phyloP scores from a whole-genome alignment of 2,888 invertebrate species.

The Girardia tigrina region DNA sequence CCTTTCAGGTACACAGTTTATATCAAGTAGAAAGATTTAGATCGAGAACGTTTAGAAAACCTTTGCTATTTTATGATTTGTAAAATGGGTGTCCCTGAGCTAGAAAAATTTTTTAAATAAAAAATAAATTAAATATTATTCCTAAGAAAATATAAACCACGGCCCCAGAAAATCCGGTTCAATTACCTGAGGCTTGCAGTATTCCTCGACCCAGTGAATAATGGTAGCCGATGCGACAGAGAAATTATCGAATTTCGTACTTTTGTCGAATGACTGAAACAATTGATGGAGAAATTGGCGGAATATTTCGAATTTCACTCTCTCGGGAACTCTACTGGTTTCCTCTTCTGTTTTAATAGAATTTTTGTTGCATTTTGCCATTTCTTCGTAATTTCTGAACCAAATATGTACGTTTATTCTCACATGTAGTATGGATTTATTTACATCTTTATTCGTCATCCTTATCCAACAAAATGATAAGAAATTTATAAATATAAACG shows the following conservation, averaged over 20 bases:
- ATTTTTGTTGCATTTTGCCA: slow-evolving; percentile 68
- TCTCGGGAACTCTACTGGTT: slow-evolving; percentile 65
- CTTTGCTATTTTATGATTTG: too few relatives aligned
- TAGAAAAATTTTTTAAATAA: too few relatives aligned
- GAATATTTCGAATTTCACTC: slow-evolving; percentile 92
- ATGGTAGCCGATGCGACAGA: slow-evolving; percentile 80
- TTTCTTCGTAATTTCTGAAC: slow-evolving; percentile 71
- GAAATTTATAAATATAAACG: not conserved
- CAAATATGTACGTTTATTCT: too few relatives aligned
- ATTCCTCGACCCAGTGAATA: slow-evolving; percentile 88
- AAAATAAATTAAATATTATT: too few relatives aligned
- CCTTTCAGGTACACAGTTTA: too few relatives aligned
- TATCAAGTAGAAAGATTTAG: too few relatives aligned
- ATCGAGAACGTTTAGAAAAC: too few relatives aligned
- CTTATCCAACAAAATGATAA: not conserved
- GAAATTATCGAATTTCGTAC: slow-evolving; percentile 75
- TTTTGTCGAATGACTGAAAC: slow-evolving; percentile 68
- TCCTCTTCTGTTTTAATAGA: slow-evolving; percentile 14
- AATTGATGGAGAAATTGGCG: slow-evolving; percentile 83
- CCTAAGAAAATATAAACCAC: too few relatives aligned
- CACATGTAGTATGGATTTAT: too few relatives aligned
- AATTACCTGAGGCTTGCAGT: slow-evolving; percentile 73
- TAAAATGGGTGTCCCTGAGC: too few relatives aligned
- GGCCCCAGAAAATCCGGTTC: too few relatives aligned
- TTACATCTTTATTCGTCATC: too few relatives aligned